Evolutionary conservation across 2,113 vertebrate species (phyloP), one percentile per base, ranked within the genome.

Genomic region (Halcyon senegalensis): DNA sequence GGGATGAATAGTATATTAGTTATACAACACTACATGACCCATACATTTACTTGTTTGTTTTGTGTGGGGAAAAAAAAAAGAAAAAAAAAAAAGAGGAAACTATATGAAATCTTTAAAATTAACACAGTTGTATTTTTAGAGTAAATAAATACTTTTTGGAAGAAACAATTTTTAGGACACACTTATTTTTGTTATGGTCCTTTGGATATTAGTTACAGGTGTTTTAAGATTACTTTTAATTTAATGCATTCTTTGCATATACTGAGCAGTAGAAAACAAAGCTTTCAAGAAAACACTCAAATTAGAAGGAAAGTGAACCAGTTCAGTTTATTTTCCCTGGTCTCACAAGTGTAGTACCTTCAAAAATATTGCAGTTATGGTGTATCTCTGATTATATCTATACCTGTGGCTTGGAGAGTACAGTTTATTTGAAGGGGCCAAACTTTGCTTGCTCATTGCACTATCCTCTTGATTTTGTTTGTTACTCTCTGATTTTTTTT

Each of bases 381-480:
- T 43, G 2, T 76, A n/a, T 21, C 7, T 53, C 25, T 78, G 27
- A n/a, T 46, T 78, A 27, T 15, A 59, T 10, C 24, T 60, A 31
- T 48, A 24, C 28, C 30, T 27, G 15, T 6, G 5, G 11, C 11
- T 67, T 75, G 11, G 9, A 16, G 11, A 77, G 23, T 41, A 30
- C 3, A 70, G 10, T 70, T 92, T 68, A 11, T 87, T 43, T 84
- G 30, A 80, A 83, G 24, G 30, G 33, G 86, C 5, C 3, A 1
- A 0, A 85, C 16, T 83, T 50, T 72, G 25, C 33, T 81, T 89
- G 68, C 27, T 89, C 56, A 60, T 78, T 90, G 39, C 13, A 20
- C 60, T 63, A 27, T 84, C 39, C 23, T 77, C 37, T 80, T 67
- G 44, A 74, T 92, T 95, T 93, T 74, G 14, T 82, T 66, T 84